Conservation (phyloP, 2,888 invertebrate genomes). For the Bimastos eiseni region DNA sequence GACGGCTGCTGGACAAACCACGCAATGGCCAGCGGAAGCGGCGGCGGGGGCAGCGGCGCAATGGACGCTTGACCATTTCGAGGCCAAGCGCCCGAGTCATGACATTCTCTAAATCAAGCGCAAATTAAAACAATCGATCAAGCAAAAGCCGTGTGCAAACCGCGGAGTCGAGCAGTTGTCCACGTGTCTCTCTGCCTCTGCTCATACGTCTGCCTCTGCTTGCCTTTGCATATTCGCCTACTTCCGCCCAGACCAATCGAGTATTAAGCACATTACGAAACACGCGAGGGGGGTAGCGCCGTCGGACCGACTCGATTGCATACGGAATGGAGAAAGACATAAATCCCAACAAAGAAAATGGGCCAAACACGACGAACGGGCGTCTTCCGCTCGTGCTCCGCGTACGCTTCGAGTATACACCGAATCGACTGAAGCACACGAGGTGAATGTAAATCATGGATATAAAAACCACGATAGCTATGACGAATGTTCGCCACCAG, state of each 20-base stretch:
- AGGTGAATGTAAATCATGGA: background rate
- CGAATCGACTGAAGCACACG: background rate
- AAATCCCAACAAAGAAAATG: background rate
- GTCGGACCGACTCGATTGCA: background rate
- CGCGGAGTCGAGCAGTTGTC: background rate
- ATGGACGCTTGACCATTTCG: background rate
- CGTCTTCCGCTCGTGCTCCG: slow-evolving; percentile 6
- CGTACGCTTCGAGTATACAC: background rate
- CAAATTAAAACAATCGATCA: slow-evolving; percentile 13
- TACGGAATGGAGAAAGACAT: background rate
- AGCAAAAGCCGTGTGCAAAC: background rate
- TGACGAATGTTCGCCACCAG: too few species aligned
- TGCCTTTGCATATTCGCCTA: background rate
- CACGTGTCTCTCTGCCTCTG: background rate
- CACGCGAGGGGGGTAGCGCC: background rate
- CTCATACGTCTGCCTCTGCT: background rate
- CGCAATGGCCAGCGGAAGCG: background rate
- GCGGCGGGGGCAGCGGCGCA: too few species aligned
- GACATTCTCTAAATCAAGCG: slow-evolving; percentile 13
- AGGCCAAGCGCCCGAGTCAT: slow-evolving; percentile 7
- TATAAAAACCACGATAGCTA: too few species aligned
- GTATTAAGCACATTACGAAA: slow-evolving; percentile 13
- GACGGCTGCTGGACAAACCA: background rate
- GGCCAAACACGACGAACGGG: background rate
- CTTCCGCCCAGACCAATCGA: slow-evolving; percentile 9